Percentiles rank a stretch among this genome's conserved stretches.
Conservation (phyloP, 2,888 invertebrate species). For the Parnassius glacialis region DNA sequence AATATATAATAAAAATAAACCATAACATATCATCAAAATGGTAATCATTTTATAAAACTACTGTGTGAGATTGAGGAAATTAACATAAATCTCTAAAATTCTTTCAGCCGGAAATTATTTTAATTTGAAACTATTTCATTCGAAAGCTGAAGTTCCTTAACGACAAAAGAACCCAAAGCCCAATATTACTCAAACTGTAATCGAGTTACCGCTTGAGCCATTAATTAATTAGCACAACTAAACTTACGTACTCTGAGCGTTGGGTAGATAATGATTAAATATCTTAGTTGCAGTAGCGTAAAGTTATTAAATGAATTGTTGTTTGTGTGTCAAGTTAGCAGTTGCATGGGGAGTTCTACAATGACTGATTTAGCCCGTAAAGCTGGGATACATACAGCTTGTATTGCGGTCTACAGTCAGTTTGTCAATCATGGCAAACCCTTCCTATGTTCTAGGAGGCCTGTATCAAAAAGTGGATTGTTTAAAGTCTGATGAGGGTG, state of each 20-base stretch:
- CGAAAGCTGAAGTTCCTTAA: conserved; percentile 16
- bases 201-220: conserved; percentile 30
- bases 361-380: no score
- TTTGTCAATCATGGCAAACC: no score
- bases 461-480: no score
- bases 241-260: conserved; percentile 39
- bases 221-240: conserved; percentile 34
- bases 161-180: conserved; percentile 16
- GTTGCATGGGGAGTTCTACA: no score
- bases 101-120: conserved; percentile 1
- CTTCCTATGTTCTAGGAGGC: no score
- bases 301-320: conserved; percentile 19
- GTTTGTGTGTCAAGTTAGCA: conserved; percentile 1
- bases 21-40: no score
- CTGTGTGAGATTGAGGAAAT: no score
- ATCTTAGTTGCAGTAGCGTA: conserved; percentile 15
- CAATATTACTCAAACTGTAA: conserved; percentile 28
- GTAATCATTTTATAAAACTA: no score
- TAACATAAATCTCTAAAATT: background rate
- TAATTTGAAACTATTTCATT: conserved; percentile 5
- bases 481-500: no score
- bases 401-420: no score
- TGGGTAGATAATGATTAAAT: conserved; percentile 24
- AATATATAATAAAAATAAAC: no score
- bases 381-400: no score